A percentile compares a stretch with the other conserved stretches of the same genome.
Evolutionary conservation across 1,140 invertebrate genomes (phyloP).

Genomic region (Diabrotica undecimpunctata): DNA sequence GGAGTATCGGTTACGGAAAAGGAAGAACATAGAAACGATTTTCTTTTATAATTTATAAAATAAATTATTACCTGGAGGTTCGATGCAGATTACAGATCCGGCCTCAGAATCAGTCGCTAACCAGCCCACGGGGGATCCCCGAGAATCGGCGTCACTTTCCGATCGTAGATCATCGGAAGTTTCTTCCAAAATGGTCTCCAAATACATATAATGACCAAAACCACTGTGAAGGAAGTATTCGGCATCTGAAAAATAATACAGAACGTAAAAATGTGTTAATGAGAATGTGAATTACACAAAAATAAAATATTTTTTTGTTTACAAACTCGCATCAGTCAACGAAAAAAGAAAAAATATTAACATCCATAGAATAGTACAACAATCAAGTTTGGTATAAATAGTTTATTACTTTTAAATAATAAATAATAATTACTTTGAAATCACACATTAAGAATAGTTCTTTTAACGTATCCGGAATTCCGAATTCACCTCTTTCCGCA

Average conservation of each 20-base stretch:
- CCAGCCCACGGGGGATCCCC: constrained; percentile 50
- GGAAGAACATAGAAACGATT: too few relatives aligned
- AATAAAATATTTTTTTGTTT: too few relatives aligned
- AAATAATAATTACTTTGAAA: too few relatives aligned
- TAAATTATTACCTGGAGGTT: constrained; percentile 43
- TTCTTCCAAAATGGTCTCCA: constrained; percentile 75
- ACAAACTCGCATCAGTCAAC: too few relatives aligned
- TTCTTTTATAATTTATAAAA: background rate
- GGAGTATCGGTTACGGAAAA: too few relatives aligned
- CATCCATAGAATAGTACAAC: too few relatives aligned
- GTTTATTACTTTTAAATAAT: too few relatives aligned
- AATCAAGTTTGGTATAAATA: too few relatives aligned
- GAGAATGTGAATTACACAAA: background rate
- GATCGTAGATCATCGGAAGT: constrained; percentile 73
- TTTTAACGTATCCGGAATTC: too few relatives aligned
- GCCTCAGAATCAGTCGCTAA: constrained; percentile 63
- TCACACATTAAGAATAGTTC: too few relatives aligned
- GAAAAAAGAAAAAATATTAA: too few relatives aligned
- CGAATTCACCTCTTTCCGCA: too few relatives aligned
- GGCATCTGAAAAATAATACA: constrained; percentile 50
- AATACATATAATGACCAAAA: constrained; percentile 52
- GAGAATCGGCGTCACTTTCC: constrained; percentile 58
- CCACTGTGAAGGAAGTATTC: constrained; percentile 45
- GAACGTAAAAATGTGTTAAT: constrained; percentile 9
- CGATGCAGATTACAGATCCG: constrained; percentile 53